Evolutionary conservation across 2,113 vertebrate genomes (phyloP), one percentile per base, ranked within the genome.

Genomic region (Chinchilla lanigera): DNA sequence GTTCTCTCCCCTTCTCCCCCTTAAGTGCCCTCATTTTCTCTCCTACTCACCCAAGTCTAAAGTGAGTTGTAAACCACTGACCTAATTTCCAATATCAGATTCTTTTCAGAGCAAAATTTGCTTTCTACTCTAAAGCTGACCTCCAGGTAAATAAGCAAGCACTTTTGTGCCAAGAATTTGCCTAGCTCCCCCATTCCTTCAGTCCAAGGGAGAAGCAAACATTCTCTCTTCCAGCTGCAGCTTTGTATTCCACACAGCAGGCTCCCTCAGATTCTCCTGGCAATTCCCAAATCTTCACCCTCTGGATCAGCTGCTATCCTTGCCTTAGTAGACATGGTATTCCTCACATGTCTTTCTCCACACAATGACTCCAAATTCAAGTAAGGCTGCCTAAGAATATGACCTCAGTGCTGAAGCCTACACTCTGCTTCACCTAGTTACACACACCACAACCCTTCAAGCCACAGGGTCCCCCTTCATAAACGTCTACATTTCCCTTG

Each of bases 71-170:
- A 85, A 92, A 63, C 41, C 3, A 11, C 61, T 92, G 26, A 69
- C 60, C 13, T n/a, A 20, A 92, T 95, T 93, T 60, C 52, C 33
- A 90, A 65, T 90, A 69, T 90, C 38, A 73, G 69, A 88, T 52
- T 1, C 47, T 80, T 81, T 91, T 96, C 52, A 95, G 81, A 94
- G 65, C 6, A 88, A 94, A 92, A 80, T 90, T 81, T 80, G 58
- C 7, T 94, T 96, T 95, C 47, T 61, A 35, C 33, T 58, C 50
- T 85, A 92, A 94, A 47, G 69, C 50, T 94, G 60, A 92, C 26
- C 28, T 52, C 84, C 50, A 33, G 84, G 52, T 87, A 83, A 93
- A 78, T 35, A 93, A 95, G 47, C 38, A 92, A 94, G 52, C 50
- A 41, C 50, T 75, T 94, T 93, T 80, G 10, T n/a, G 83, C 52